Evolutionary conservation across 2,888 invertebrate genomes (phyloP).

Genomic region (Abscondita cerata): DNA sequence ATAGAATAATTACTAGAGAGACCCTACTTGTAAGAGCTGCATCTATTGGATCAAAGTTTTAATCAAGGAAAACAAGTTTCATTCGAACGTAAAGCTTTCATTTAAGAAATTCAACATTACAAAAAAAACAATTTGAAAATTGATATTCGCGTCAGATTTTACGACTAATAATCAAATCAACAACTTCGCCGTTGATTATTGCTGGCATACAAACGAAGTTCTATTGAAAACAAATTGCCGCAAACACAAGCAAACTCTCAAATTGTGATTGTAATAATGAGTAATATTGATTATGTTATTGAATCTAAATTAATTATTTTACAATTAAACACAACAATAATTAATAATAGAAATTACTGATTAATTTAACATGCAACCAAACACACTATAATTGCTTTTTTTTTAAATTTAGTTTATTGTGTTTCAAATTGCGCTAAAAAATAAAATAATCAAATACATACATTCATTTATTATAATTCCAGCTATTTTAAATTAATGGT

Average conservation of each 20-base stretch:
- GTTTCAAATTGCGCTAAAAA: too few relatives aligned
- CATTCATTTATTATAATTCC: too few relatives aligned
- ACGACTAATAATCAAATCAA: constrained; percentile 27
- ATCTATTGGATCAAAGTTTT: constrained; percentile 19
- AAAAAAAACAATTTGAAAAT: constrained; percentile 7
- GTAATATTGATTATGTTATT: constrained; percentile 3
- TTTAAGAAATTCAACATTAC: too few relatives aligned
- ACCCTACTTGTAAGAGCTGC: constrained; percentile 16
- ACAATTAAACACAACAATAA: not conserved
- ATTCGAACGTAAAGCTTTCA: too few relatives aligned
- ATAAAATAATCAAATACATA: too few relatives aligned
- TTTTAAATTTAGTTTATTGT: too few relatives aligned
- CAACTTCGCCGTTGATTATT: constrained; percentile 28
- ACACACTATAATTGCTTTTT: too few relatives aligned
- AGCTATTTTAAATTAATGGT: too few relatives aligned
- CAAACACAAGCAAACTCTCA: constrained; percentile 10
- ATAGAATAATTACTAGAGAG: constrained; percentile 20
- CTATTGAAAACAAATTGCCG: constrained; percentile 24
- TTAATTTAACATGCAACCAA: too few relatives aligned
- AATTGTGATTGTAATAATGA: constrained; percentile 19
- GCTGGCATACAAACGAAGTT: constrained; percentile 24
- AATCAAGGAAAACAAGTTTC: constrained; percentile 12
- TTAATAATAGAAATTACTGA: too few relatives aligned
- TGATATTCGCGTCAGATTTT: constrained; percentile 25
- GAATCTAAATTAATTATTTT: not conserved